These are phyloP conservation scores for Synanthedon vespiformis DNA, from an alignment of 2,888 invertebrate species.

Conservation along the genomic window DNA sequence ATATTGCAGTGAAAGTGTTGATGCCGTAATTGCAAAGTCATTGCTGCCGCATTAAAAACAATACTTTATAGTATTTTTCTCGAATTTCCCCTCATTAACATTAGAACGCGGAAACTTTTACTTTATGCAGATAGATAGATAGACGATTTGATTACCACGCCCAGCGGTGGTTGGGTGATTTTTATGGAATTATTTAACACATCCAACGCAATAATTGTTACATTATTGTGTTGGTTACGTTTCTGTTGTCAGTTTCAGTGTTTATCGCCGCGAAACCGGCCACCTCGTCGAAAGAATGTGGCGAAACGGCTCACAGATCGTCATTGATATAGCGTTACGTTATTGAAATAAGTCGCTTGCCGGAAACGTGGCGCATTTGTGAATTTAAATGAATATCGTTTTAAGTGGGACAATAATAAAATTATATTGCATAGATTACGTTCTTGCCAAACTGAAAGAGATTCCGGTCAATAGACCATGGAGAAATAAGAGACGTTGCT, in stretches of 20 bases:
- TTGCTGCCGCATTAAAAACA: conserved; percentile 8
- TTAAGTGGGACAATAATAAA: neutral
- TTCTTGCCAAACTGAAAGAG: too few relatives aligned
- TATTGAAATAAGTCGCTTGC: neutral
- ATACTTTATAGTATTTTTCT: conserved; percentile 29
- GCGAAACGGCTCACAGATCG: neutral
- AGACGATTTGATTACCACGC: conserved; percentile 24
- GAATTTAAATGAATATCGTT: neutral
- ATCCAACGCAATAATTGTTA: conserved; percentile 13
- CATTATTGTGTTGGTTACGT: conserved; percentile 8
- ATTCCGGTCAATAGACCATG: too few relatives aligned
- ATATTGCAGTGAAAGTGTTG: conserved; percentile 30
- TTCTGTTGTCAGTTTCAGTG: neutral
- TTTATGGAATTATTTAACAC: conserved; percentile 16
- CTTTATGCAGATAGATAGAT: conserved; percentile 14
- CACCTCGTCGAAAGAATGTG: neutral
- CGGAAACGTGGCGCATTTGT: neutral
- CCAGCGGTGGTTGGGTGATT: conserved; percentile 14
- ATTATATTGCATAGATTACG: too few relatives aligned
- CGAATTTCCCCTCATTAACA: conserved; percentile 29
- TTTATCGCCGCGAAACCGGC: neutral
- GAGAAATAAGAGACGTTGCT: too few relatives aligned
- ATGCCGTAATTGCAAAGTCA: conserved; percentile 10
- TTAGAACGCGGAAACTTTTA: conserved; percentile 40
- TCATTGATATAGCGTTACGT: neutral